phyloP scores from a whole-genome alignment of 2,797 vertebrate genomes.

The Enteromius argenteus region DNA sequence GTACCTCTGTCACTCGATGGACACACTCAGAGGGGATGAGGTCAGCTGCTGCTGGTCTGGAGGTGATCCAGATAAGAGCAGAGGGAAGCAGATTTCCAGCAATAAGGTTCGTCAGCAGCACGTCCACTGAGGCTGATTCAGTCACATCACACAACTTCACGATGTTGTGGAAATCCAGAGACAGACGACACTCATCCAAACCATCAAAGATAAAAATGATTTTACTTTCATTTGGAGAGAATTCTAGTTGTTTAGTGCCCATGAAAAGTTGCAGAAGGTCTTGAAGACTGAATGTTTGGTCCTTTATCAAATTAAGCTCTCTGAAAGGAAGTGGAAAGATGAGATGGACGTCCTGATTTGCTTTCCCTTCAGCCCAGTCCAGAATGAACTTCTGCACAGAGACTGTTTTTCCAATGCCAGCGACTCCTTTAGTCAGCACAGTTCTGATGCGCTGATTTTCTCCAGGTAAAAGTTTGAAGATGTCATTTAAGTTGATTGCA shows the following conservation, averaged over 20 bases:
- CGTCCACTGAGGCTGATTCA: not conserved
- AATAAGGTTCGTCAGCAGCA: conserved; percentile 35
- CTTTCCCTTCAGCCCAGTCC: conserved; percentile 15
- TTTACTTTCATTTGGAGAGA: not conserved
- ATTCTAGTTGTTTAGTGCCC: not conserved
- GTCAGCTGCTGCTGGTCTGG: conserved; percentile 28
- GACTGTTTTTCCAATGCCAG: conserved; percentile 2
- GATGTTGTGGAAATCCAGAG: conserved; percentile 8
- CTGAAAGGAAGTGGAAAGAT: conserved; percentile 40
- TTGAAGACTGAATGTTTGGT: not conserved
- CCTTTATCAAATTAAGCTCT: conserved; percentile 5
- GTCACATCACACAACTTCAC: not conserved
- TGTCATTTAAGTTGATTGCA: not conserved
- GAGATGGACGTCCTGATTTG: not conserved
- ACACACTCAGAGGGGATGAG: conserved; percentile 19
- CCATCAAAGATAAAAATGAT: conserved; percentile 20
- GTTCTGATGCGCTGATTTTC: not conserved
- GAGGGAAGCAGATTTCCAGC: conserved; percentile 36
- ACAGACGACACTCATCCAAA: conserved; percentile 20
- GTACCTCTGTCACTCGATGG: conserved; percentile 39
- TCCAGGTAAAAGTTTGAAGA: not conserved
- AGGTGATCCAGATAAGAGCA: conserved; percentile 44
- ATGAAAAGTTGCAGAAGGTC: not conserved
- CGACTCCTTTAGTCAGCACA: conserved; percentile 7
- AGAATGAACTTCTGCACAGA: conserved; percentile 30